These are phyloP conservation scores for Zygaena filipendulae DNA, from an alignment of 2,888 invertebrate genomes.

Conservation along the genomic window DNA sequence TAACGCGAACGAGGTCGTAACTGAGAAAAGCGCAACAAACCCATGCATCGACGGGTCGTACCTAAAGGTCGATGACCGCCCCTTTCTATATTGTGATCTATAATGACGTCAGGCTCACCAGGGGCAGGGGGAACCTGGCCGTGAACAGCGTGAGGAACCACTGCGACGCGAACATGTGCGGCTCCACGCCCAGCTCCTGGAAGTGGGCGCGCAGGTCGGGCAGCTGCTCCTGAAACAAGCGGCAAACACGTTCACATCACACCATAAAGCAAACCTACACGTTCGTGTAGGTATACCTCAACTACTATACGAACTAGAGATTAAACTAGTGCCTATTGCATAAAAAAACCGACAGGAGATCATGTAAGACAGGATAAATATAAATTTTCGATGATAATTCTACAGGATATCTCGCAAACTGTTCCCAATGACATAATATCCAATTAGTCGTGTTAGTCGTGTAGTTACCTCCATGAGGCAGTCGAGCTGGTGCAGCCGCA, in stretches of 20 bases:
- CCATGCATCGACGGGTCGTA: no score
- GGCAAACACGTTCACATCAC: constrained; percentile 3
- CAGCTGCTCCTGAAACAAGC: constrained; percentile 77
- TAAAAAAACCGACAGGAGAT: background rate
- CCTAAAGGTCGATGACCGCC: no score
- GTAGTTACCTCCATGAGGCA: constrained; percentile 91
- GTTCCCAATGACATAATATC: no score
- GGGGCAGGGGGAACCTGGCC: constrained; percentile 95
- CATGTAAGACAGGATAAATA: no score
- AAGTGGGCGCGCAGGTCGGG: constrained; percentile 86
- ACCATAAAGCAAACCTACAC: background rate
- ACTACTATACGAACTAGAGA: no score
- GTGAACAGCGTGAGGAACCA: constrained; percentile 99
- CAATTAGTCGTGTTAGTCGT: no score
- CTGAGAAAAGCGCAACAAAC: no score
- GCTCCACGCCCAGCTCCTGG: constrained; percentile 85
- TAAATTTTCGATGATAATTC: no score
- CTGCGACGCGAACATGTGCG: constrained; percentile 99
- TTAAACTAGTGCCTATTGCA: background rate
- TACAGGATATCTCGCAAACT: no score
- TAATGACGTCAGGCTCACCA: no score
- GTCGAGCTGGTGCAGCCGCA: constrained; percentile 95
- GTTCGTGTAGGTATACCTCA: background rate
- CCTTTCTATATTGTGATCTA: no score
- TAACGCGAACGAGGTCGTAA: no score